A percentile compares a stretch with the other conserved stretches of the same genome.
Conservation (phyloP, 1,140 invertebrate species). For the Pissodes strobi region DNA sequence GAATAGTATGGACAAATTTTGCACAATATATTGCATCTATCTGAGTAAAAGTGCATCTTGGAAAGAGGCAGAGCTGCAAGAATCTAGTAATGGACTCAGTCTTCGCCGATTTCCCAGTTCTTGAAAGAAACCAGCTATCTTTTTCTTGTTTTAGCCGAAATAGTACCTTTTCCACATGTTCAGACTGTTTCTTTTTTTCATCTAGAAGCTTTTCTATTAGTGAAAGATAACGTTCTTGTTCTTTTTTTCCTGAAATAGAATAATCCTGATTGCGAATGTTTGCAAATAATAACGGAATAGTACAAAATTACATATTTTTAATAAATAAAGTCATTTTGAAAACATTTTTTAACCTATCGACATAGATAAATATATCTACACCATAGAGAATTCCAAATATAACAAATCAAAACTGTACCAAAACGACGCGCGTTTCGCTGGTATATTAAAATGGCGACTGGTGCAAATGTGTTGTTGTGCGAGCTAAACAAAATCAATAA, state of each 20-base stretch:
- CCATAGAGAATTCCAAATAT: too few relatives aligned
- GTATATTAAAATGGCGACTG: too few relatives aligned
- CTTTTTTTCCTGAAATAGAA: slow-evolving; percentile 89
- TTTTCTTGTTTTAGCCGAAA: slow-evolving; percentile 79
- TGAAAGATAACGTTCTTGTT: slow-evolving; percentile 83
- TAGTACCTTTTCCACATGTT: slow-evolving; percentile 85
- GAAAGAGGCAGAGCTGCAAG: slow-evolving; percentile 94
- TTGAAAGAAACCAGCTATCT: slow-evolving; percentile 88
- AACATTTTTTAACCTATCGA: too few relatives aligned
- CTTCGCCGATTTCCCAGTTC: slow-evolving; percentile 85
- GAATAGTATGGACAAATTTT: slow-evolving; percentile 95
- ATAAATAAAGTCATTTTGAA: too few relatives aligned
- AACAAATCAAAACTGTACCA: too few relatives aligned
- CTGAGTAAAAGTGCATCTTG: slow-evolving; percentile 92
- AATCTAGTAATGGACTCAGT: slow-evolving; percentile 97
- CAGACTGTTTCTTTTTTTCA: slow-evolving; percentile 89
- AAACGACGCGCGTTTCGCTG: too few relatives aligned
- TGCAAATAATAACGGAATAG: too few relatives aligned
- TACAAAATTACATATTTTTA: too few relatives aligned
- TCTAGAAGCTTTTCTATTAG: slow-evolving; percentile 93
- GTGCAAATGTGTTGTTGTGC: too few relatives aligned
- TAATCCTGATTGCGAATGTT: too few relatives aligned
- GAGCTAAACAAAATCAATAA: too few relatives aligned
- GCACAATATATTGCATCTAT: slow-evolving; percentile 96
- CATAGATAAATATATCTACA: too few relatives aligned